These are phyloP conservation scores for Lycodopsis pacificus DNA, from an alignment of 2,797 vertebrate genomes.

Conservation along the genomic window DNA sequence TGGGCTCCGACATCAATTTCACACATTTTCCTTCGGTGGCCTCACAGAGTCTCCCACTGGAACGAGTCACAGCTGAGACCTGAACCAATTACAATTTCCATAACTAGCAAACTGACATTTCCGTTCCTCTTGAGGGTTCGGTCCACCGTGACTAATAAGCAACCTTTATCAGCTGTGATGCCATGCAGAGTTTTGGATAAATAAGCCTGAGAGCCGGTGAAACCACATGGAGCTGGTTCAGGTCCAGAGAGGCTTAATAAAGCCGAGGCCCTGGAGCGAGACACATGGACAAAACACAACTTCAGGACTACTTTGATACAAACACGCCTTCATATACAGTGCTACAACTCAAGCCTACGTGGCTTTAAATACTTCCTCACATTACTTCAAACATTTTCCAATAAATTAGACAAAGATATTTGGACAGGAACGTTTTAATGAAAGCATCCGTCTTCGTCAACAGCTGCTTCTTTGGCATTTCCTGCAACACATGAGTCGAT, in stretches of 20 bases:
- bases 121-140: constrained; percentile 15
- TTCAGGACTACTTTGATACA: constrained; percentile 14
- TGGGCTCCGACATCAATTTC: constrained; percentile 53
- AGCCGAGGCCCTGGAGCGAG: constrained; percentile 13
- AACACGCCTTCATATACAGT: constrained; percentile 19
- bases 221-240: constrained; percentile 20
- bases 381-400: constrained; percentile 19
- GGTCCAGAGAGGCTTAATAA: constrained; percentile 20
- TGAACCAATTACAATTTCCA: constrained; percentile 71
- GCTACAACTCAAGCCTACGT: constrained; percentile 9
- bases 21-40: constrained; percentile 38
- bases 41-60: constrained; percentile 38
- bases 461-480: constrained; percentile 56
- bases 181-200: constrained; percentile 15
- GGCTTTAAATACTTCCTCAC: constrained; percentile 46
- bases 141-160: constrained; percentile 25
- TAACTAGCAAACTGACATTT: constrained; percentile 44
- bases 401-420: constrained; percentile 1
- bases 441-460: constrained; percentile 43
- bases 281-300: constrained; percentile 1
- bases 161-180: constrained; percentile 20
- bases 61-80: constrained; percentile 57
- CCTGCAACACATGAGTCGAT: constrained; percentile 34
- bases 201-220: constrained; percentile 44
- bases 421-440: constrained; percentile 12